A percentile compares a stretch with the other conserved stretches of the same genome.
Evolutionary conservation across 1,140 invertebrate species (phyloP).

Genomic region (Drosophila nebulosa): DNA sequence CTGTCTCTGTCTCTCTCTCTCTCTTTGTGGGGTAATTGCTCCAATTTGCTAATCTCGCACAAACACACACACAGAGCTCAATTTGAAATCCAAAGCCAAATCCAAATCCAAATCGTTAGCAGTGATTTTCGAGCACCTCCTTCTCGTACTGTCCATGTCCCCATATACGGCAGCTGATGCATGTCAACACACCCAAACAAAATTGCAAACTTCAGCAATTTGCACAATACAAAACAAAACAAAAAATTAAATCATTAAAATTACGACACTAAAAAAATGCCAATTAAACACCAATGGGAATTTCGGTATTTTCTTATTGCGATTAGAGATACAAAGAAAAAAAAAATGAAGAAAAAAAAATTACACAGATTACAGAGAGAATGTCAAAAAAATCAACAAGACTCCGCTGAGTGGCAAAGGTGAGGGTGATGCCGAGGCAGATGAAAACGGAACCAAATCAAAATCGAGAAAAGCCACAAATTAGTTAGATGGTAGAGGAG

Average conservation of each 20-base stretch:
- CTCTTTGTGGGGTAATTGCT: conserved; percentile 41
- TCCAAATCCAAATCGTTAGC: conserved; percentile 37
- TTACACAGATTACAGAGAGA: conserved; percentile 23
- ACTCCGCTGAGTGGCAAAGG: background rate
- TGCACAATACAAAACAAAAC: conserved; percentile 26
- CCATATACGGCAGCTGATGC: conserved; percentile 46
- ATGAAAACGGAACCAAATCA: conserved; percentile 40
- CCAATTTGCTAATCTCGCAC: conserved; percentile 42
- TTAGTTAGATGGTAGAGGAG: conserved; percentile 49
- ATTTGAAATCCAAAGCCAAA: conserved; percentile 4
- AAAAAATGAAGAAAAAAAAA: conserved; percentile 34
- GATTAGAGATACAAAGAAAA: conserved; percentile 19
- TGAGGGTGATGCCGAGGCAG: background rate
- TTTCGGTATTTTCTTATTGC: conserved; percentile 7
- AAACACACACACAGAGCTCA: background rate
- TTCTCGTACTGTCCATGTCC: conserved; percentile 37
- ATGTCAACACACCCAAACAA: conserved; percentile 44
- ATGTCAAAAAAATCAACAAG: conserved; percentile 28
- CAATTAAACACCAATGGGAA: conserved; percentile 64
- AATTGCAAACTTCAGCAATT: conserved; percentile 40
- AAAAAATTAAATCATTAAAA: conserved; percentile 60
- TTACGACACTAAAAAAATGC: conserved; percentile 56
- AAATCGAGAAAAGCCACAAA: conserved; percentile 60
- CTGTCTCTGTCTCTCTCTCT: background rate
- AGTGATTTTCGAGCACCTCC: conserved; percentile 21